phyloP scores from a whole-genome alignment of 2,888 invertebrate genomes.

The Galerucella pusilla region DNA sequence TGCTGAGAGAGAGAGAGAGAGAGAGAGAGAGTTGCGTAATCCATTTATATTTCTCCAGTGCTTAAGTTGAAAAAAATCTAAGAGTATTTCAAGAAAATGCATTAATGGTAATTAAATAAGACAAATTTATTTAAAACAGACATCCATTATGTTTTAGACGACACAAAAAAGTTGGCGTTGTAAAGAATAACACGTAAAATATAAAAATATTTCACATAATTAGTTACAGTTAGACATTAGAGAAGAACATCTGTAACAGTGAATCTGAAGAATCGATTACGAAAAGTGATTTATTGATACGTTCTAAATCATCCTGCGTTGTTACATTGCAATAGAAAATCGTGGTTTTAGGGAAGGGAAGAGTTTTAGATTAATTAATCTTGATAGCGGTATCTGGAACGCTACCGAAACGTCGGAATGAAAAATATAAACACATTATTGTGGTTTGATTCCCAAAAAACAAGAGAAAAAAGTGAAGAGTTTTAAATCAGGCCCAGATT shows the following conservation, averaged over 20 bases:
- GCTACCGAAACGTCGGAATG: too few relatives aligned
- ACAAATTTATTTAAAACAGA: background rate
- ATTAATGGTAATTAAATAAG: slow-evolving; percentile 1
- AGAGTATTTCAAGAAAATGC: background rate
- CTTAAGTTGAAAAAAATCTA: background rate
- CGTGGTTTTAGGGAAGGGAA: too few relatives aligned
- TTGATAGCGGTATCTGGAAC: too few relatives aligned
- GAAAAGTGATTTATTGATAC: slow-evolving; percentile 1
- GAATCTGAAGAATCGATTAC: background rate
- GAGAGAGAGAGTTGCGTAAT: background rate
- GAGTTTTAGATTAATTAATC: too few relatives aligned
- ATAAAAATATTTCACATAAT: background rate
- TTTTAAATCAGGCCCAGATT: too few relatives aligned
- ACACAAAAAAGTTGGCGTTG: background rate
- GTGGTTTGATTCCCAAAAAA: too few relatives aligned
- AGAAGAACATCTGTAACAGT: background rate
- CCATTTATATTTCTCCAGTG: background rate
- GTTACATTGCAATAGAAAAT: too few relatives aligned
- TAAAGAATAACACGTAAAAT: background rate
- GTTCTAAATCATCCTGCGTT: background rate
- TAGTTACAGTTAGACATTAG: background rate
- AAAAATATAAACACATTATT: too few relatives aligned
- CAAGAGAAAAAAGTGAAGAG: too few relatives aligned
- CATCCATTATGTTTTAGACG: background rate
- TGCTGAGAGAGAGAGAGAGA: too few relatives aligned